Evolutionary conservation across 2,888 invertebrate species (phyloP), one percentile per base, ranked within the genome.

Genomic region (Lydus trimaculatus): DNA sequence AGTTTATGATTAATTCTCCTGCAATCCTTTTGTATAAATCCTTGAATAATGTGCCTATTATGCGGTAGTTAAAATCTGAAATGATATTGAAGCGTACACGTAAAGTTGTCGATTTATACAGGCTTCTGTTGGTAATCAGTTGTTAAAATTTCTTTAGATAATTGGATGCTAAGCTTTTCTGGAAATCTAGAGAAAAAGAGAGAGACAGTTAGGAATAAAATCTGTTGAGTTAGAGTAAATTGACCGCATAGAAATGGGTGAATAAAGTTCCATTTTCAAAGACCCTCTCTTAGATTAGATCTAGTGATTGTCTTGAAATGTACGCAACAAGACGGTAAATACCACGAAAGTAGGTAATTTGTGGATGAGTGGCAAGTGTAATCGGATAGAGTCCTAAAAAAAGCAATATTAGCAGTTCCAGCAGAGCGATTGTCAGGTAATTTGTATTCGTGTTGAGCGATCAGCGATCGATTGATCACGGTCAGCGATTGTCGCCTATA

Each of bases 381-480:
- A 79, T 78, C 77, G 76, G 79, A 80, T 78, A 75, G 77, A 76
- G 75, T 74, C 76, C 74, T 77, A 77, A 77, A 77, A 43, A 11
- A 3, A 1, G 75, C 75, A 76, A 78, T 79, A 79, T 79, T 79
- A 80, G 76, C 78, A 77, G 75, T 79, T 79, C 78, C 78, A 79
- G 78, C 77, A 2, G 23, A 79, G 80, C 79, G 79, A 80, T 80
- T 79, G 75, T 73, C 73, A 70, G 75, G 75, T 74, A 76, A 80
- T 81, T 81, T 79, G 78, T 80, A 80, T 81, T 78, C 80, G 70
- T 71, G 70, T 73, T 77, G 76, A 72, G 72, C 74, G 75, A 65
- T 69, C 36, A 69, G 69, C 75, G 74, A 74, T 79, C 79, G 78
- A 80, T 80, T 80, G 79, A 80, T 80, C 79, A 78, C 79, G 77